Conservation (phyloP, 2,113 vertebrate species). For the Forbesichthys agassizii region DNA sequence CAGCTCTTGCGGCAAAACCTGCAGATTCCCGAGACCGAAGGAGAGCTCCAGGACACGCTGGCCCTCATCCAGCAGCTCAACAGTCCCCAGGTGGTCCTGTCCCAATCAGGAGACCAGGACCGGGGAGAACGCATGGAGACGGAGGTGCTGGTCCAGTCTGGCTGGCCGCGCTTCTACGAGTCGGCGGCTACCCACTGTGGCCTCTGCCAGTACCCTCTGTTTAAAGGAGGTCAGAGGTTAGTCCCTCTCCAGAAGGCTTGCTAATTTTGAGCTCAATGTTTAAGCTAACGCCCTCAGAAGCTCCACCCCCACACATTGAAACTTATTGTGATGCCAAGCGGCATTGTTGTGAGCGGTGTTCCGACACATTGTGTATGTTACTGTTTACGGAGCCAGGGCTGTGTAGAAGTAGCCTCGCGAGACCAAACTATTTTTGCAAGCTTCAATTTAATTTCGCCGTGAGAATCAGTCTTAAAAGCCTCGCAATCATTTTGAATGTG, state of each 20-base stretch:
- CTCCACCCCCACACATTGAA: too few species aligned
- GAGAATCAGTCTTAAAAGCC: too few species aligned
- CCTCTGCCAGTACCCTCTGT: conserved; percentile 88
- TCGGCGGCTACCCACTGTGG: conserved; percentile 87
- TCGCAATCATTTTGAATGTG: too few species aligned
- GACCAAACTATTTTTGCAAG: too few species aligned
- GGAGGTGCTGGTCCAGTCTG: conserved; percentile 79
- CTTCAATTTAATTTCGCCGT: too few species aligned
- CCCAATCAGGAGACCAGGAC: conserved; percentile 71
- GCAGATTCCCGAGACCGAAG: conserved; percentile 91
- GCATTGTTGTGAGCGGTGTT: background rate
- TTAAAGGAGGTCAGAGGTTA: conserved; percentile 89
- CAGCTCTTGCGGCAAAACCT: conserved; percentile 86
- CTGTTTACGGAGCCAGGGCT: too few species aligned
- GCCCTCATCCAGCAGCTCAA: conserved; percentile 91
- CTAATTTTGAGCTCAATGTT: too few species aligned
- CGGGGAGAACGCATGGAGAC: conserved; percentile 35
- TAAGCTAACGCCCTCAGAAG: too few species aligned
- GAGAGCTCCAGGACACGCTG: conserved; percentile 88
- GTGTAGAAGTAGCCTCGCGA: too few species aligned
- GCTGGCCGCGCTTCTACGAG: conserved; percentile 94
- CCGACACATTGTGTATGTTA: too few species aligned
- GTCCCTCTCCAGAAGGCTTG: too few species aligned
- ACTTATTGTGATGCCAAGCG: conserved; percentile 15
- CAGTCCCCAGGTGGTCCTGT: conserved; percentile 84